Base-by-base conservation (phyloP, 2,113 vertebrate genomes). In the Tupaia chinensis region DNA sequence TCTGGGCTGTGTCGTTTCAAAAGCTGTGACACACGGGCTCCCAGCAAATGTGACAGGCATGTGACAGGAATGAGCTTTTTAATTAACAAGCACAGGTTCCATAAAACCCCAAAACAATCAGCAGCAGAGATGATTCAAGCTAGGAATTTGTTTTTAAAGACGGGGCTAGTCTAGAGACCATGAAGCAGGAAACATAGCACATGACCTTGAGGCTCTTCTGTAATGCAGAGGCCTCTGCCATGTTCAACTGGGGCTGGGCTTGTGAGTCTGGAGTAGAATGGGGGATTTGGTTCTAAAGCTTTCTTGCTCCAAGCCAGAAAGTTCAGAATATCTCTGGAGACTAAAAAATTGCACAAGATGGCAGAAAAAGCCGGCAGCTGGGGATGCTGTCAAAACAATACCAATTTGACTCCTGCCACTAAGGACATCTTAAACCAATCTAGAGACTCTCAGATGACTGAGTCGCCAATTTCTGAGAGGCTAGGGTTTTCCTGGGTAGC, bases 1-100 rank as follows among this genome's bases (percentile, higher is more conserved):
- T 97, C 89, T 84, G 89, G 83, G 74, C 65, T 69, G 87, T 2
- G 15, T 89, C 95, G 93, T 95, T 93, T 96, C 96, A 87, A 93
- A 89, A 81, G 77, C 77, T 69, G 92, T 95, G 87, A 96, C 83
- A 96, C 2, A 17, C 58, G 17, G 60, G 44, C 54, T 97, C 63
- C 77, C 76, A 65, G 86, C 9, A 68, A 95, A 85, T 68, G 84
- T 93, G 96, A 95, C 87, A 93, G 72, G 79, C 86, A 95, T 96
- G 87, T 80, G 95, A 97, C 76, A 79, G 83, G 91, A 96, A 93
- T 60, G 86, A 70, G 85, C 72, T 92, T 34, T 72, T 92, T 93
- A 95, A 97, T 63, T 95, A 93, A 89, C 70, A 94, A 56, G 83
- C 88, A 74, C 79, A 95, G 61, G 20, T 91, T 89, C 83, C 79